Percentiles rank a stretch among this genome's conserved stretches.
These are phyloP conservation scores for Thelaira solivaga DNA, from an alignment of 2,888 invertebrate species.

Conservation along the genomic window DNA sequence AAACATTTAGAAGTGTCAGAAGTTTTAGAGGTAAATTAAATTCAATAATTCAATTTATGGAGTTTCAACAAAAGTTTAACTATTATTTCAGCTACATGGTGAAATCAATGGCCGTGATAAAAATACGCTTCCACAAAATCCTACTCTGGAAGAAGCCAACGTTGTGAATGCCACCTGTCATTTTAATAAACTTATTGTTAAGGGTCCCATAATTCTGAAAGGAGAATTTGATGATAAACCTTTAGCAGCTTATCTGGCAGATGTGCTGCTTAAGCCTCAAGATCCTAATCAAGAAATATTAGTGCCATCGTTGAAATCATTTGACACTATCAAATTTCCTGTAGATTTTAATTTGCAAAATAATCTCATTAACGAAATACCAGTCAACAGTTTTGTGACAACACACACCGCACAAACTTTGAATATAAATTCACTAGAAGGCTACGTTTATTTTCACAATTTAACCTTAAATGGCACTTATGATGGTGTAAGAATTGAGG, in stretches of 20 bases:
- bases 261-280: slow-evolving; percentile 78
- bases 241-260: slow-evolving; percentile 75
- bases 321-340: slow-evolving; percentile 75
- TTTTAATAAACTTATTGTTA: slow-evolving; percentile 78
- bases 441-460: slow-evolving; percentile 77
- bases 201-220: slow-evolving; percentile 78
- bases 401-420: slow-evolving; percentile 78
- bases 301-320: slow-evolving; percentile 78
- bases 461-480: slow-evolving; percentile 76
- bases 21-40: slow-evolving; percentile 73
- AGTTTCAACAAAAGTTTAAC: neutral
- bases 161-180: slow-evolving; percentile 76
- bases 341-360: slow-evolving; percentile 76
- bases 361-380: slow-evolving; percentile 77
- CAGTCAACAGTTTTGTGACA: slow-evolving; percentile 78
- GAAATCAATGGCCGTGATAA: slow-evolving; percentile 76
- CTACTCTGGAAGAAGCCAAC: slow-evolving; percentile 77
- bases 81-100: slow-evolving; percentile 77
- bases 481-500: slow-evolving; percentile 76
- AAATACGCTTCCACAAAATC: slow-evolving; percentile 77
- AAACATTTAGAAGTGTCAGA: slow-evolving; percentile 78
- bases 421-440: slow-evolving; percentile 73
- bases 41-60: slow-evolving; percentile 28
- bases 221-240: slow-evolving; percentile 75
- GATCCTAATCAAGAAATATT: slow-evolving; percentile 70